Percentiles rank a stretch among this genome's conserved stretches.
Conservation (phyloP, 2,888 invertebrate species). For the Unio delphinus region DNA sequence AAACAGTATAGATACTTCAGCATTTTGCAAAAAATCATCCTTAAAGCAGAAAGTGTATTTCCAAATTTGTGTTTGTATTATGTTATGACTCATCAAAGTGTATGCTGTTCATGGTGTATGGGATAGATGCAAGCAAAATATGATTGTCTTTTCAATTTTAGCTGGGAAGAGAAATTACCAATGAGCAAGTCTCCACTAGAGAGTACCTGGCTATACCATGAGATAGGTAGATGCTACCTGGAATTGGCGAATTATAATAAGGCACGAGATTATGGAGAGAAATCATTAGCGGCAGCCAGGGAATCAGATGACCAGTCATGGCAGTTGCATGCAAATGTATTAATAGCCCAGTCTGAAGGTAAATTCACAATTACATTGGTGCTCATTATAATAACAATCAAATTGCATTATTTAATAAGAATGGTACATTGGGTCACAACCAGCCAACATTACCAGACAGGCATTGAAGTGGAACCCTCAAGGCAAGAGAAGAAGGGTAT, state of each 20-base stretch:
- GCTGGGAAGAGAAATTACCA: slow-evolving; percentile 70
- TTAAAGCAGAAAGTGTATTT: too few species aligned
- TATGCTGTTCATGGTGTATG: too few species aligned
- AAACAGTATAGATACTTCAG: too few species aligned
- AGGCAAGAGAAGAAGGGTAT: too few species aligned
- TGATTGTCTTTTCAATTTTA: slow-evolving; percentile 18
- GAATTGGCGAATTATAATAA: slow-evolving; percentile 62
- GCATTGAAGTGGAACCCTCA: too few species aligned
- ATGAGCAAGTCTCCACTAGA: slow-evolving; percentile 70
- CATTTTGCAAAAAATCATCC: too few species aligned
- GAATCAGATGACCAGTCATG: slow-evolving; percentile 67
- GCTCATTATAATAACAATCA: too few species aligned
- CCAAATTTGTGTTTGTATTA: too few species aligned
- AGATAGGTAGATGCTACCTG: slow-evolving; percentile 72
- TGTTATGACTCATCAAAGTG: too few species aligned
- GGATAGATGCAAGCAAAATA: too few species aligned
- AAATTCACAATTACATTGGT: not conserved
- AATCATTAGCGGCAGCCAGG: slow-evolving; percentile 62
- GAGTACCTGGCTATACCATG: slow-evolving; percentile 72
- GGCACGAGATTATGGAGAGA: slow-evolving; percentile 65
- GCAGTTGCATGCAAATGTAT: slow-evolving; percentile 68
- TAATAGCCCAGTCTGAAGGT: slow-evolving; percentile 69
- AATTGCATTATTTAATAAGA: not conserved
- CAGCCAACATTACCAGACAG: too few species aligned
- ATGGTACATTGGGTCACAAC: not conserved